Conservation (phyloP, 2,113 vertebrate genomes). For the Catharus minimus region DNA sequence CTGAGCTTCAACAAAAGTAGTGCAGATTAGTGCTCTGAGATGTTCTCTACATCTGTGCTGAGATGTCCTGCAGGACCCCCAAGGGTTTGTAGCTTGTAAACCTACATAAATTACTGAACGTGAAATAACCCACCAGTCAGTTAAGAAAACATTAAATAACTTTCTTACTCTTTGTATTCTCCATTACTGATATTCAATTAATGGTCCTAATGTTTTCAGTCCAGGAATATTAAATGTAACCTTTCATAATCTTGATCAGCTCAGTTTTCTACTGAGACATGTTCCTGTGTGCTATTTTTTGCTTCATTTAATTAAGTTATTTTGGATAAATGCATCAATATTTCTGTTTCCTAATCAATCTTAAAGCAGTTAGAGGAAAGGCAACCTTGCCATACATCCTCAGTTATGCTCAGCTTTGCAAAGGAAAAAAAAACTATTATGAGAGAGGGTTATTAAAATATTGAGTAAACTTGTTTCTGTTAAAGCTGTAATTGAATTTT, state of each 20-base stretch:
- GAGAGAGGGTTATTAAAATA: constrained; percentile 39
- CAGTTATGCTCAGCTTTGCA: not conserved
- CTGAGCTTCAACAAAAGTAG: not conserved
- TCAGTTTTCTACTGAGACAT: not conserved
- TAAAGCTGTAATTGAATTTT: constrained; percentile 51
- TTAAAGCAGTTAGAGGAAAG: constrained; percentile 42
- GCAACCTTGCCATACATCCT: not conserved
- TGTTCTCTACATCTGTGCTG: not conserved
- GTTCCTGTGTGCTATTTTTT: constrained; percentile 12
- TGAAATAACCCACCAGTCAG: not conserved
- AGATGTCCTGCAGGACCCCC: not conserved
- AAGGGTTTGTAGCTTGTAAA: accelerated
- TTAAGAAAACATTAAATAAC: not conserved
- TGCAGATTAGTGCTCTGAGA: not conserved
- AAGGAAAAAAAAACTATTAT: not conserved
- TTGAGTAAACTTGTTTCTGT: constrained; percentile 57
- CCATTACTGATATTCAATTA: not conserved
- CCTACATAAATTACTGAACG: not conserved
- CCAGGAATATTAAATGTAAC: not conserved
- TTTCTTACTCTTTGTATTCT: not conserved
- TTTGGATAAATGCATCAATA: constrained; percentile 57
- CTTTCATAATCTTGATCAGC: constrained; percentile 1
- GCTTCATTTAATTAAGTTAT: constrained; percentile 41
- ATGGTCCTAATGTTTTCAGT: not conserved
- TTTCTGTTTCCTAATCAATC: constrained; percentile 62